phyloP scores from a whole-genome alignment of 2,113 vertebrate genomes.

The Cochlearius cochlearius region DNA sequence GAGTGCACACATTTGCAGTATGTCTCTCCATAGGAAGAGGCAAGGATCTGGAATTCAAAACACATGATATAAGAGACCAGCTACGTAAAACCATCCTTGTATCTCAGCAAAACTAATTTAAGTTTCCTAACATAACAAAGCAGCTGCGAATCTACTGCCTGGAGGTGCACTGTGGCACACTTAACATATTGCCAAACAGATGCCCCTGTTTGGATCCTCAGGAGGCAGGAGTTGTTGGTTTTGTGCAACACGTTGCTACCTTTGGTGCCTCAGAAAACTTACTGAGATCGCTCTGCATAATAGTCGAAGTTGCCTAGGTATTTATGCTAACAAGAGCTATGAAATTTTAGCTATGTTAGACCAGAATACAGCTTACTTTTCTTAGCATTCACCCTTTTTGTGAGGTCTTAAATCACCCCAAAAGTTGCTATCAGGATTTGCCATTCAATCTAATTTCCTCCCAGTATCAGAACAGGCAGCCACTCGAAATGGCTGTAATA shows the following conservation, averaged over 20 bases:
- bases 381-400: not conserved
- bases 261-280: not conserved
- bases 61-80: not conserved
- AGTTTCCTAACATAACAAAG: not conserved
- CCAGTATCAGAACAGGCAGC: not conserved
- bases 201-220: not conserved
- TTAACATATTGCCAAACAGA: not conserved
- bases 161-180: not conserved
- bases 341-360: not conserved
- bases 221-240: not conserved
- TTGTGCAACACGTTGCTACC: not conserved
- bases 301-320: not conserved
- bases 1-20: not conserved
- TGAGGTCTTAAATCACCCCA: not conserved
- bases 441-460: not conserved
- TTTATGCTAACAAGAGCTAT: not conserved
- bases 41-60: not conserved
- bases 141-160: not conserved
- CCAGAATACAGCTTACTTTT: not conserved
- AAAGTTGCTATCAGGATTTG: not conserved
- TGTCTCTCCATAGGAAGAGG: not conserved
- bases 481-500: not conserved
- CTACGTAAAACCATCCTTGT: not conserved
- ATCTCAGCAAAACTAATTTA: not conserved
- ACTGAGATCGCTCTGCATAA: not conserved